Base-by-base conservation (phyloP, 2,888 invertebrate species). In the Laspeyria flexula region DNA sequence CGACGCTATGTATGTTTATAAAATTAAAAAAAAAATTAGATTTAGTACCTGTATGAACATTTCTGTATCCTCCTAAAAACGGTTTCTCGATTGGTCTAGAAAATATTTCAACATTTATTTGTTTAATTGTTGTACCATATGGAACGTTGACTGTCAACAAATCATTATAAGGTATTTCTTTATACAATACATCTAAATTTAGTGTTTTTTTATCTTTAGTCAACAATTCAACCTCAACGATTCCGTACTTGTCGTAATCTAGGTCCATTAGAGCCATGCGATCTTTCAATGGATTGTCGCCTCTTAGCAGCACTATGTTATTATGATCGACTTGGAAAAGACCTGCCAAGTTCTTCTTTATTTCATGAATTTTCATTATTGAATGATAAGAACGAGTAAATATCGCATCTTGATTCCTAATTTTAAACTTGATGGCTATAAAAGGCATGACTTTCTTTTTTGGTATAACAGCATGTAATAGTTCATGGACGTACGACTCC, bases 51-150 rank as follows among this genome's bases (percentile, higher is more conserved):
- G 95, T 96, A 43, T 93, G 78, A 63, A 93, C 94, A 81, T 98
- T 94, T 53, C 93, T 92, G 85, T 96, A 98, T 25, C 98, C 98
- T 42, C 97, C 97, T 63, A 96, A 85, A 86, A 95, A 96, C 0
- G 97, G 96, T 77, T 97, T 98, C 31, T 91, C 77, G 29, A 95
- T 95, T 0, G 80, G 81, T 16, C 86, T 81, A 6, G 80, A 85
- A 62, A 90, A 91, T 73, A 93, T 81, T 80, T 93, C 93, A 10
- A 93, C 93, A 62, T 90, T 93, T 6, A 93, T 75, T 65, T 88
- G 84, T 60, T 87, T 91, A 1, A 83, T 29, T 1, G 81, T 83
- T 42, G 63, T 73, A 2, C 91, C 93, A 54, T 86, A 84, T 0
- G 88, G 90, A 13, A 93, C 87, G 49, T 79, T 79, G 1, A 93